Evolutionary conservation across 37 sponge, comb jelly and placozoan species (phyloP), one percentile per base, ranked within the genome.

Genomic region (Crambe crambe): DNA sequence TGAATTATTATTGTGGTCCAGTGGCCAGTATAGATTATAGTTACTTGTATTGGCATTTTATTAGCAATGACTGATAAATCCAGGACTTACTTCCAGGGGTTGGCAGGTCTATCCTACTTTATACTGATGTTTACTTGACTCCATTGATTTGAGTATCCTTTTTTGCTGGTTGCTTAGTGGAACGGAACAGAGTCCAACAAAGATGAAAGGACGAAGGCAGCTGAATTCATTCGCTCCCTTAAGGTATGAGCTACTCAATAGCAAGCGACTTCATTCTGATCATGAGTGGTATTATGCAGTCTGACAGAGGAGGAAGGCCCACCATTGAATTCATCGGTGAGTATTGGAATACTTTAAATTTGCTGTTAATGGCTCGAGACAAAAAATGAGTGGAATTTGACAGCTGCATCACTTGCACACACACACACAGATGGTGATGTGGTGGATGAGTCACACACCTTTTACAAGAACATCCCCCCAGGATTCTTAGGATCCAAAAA

Each of bases 191-290:
- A 88, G 1, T 86, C 87, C 73, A 98, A 98, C 82, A 98, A 98
- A 78, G 97, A 98, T 75, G 99, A 98, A 84, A 90, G 87, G 76
- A 85, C 91, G 80, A 98, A 91, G 76, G 99, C 92, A 25, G 82
- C 86, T 18, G 96, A 98, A 74, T 93, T 72, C 70, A 56, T 91
- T 0, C 91, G 88, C 42, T 74, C 80, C 10, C 37, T 98, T 36
- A 95, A 95, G 87, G 92, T 92, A 23, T 17, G 42, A 35, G 9
- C 2, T n/a, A n/a, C n/a, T n/a, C n/a, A n/a, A n/a, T n/a, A n/a
- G n/a, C n/a, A n/a, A n/a, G n/a, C n/a, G n/a, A n/a, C n/a, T n/a
- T n/a, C n/a, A n/a, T n/a, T n/a, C n/a, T n/a, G n/a, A n/a, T n/a
- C n/a, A n/a, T n/a, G n/a, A n/a, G n/a, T n/a, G n/a, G n/a, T n/a